Conservation (phyloP, 2,888 invertebrate genomes). For the Eupithecia exiguata region DNA sequence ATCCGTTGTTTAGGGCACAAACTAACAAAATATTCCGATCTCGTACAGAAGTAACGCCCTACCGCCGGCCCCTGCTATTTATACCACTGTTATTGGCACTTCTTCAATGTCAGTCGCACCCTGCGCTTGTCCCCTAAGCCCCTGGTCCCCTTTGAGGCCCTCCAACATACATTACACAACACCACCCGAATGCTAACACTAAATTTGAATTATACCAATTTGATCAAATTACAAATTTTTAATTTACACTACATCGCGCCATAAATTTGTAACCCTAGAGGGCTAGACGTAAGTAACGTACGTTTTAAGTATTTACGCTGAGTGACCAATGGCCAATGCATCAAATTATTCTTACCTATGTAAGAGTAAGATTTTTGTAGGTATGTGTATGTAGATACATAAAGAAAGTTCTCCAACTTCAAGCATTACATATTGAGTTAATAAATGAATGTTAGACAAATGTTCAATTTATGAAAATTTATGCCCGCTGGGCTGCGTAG, state of each 20-base stretch:
- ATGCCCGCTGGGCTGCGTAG: constrained; percentile 9
- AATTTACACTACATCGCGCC: constrained; percentile 57
- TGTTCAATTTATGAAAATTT: constrained; percentile 14
- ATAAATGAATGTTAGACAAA: not conserved
- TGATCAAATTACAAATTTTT: constrained; percentile 65
- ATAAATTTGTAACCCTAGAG: constrained; percentile 1
- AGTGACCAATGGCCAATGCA: constrained; percentile 4
- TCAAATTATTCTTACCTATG: not conserved
- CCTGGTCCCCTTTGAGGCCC: constrained; percentile 63
- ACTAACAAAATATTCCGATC: constrained; percentile 82
- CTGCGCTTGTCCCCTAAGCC: constrained; percentile 73
- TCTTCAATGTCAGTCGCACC: constrained; percentile 85
- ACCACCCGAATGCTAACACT: constrained; percentile 75
- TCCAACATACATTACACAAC: constrained; percentile 76
- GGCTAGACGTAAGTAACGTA: not conserved
- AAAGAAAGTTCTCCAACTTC: not conserved
- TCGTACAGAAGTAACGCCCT: constrained; percentile 82
- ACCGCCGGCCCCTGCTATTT: constrained; percentile 79
- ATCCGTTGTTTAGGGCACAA: constrained; percentile 79
- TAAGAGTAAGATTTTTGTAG: too few relatives aligned
- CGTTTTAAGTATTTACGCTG: not conserved
- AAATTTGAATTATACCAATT: constrained; percentile 82
- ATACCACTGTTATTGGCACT: constrained; percentile 84
- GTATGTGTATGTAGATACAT: not conserved
- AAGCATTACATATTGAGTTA: not conserved